These are phyloP conservation scores for Cyaniris semiargus DNA, from an alignment of 2,888 invertebrate genomes.

Conservation along the genomic window DNA sequence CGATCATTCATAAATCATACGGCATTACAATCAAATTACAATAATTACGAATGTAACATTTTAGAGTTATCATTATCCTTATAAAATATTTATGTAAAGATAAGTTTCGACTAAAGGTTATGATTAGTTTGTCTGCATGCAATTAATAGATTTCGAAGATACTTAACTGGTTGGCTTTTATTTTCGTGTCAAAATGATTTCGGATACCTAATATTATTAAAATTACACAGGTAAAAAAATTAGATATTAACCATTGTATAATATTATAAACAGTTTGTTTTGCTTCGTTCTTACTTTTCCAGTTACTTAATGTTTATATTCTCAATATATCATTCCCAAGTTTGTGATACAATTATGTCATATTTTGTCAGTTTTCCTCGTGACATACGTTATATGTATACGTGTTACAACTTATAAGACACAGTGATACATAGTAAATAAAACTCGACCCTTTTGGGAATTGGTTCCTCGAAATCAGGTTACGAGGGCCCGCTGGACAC, in stretches of 20 bases:
- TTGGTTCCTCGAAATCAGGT: constrained; percentile 7
- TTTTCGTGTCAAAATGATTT: no score
- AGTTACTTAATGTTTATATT: no score
- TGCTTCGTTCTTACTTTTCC: no score
- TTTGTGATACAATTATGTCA: constrained; percentile 2
- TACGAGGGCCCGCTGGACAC: constrained; percentile 6
- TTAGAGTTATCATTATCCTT: background rate
- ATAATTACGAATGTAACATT: background rate
- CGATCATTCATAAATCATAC: background rate
- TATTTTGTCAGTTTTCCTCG: background rate
- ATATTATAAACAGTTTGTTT: no score
- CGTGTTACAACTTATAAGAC: background rate
- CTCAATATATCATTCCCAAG: no score
- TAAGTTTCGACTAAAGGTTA: background rate
- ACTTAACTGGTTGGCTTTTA: no score
- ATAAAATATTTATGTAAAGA: background rate
- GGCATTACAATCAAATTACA: background rate
- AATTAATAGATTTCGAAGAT: no score
- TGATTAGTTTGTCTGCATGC: no score
- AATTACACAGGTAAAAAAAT: no score
- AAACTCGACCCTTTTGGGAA: background rate
- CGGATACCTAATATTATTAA: no score
- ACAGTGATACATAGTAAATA: background rate
- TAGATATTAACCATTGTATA: no score
- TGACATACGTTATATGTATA: background rate